phyloP scores from a whole-genome alignment of 2,113 vertebrate species.

The Saimiri boliviensis region DNA sequence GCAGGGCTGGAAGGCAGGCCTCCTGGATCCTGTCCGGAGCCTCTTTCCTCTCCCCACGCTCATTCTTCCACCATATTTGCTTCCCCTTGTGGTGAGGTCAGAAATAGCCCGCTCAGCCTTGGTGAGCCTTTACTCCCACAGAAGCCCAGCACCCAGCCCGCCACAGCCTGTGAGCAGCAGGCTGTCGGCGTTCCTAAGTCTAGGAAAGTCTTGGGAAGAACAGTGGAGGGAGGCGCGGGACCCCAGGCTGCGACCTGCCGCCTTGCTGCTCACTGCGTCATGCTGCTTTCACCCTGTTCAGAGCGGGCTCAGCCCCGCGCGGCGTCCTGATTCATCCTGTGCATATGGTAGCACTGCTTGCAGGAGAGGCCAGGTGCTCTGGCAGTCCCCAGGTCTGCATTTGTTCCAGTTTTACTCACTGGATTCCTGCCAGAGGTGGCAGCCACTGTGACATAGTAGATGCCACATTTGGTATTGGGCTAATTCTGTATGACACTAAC shows the following conservation, averaged over 20 bases:
- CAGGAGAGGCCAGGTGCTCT: conserved; percentile 13
- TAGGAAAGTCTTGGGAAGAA: background rate
- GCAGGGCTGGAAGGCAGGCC: background rate
- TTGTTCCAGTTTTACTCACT: background rate
- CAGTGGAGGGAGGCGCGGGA: background rate
- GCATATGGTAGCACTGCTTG: background rate
- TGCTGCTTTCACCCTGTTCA: background rate
- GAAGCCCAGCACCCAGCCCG: background rate
- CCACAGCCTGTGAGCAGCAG: background rate
- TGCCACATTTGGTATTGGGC: fast-evolving
- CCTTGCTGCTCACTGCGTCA: fast-evolving
- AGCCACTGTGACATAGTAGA: background rate
- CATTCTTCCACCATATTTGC: conserved; percentile 65
- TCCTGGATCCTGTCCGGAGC: background rate
- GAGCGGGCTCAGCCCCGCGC: background rate
- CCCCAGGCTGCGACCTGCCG: background rate
- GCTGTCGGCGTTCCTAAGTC: background rate
- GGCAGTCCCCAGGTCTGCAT: background rate
- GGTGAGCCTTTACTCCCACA: background rate
- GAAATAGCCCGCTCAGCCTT: conserved; percentile 15
- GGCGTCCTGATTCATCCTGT: fast-evolving
- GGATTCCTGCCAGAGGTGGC: conserved; percentile 56
- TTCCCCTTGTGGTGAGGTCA: background rate
- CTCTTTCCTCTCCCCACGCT: background rate
- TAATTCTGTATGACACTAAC: fast-evolving